Conservation (phyloP, 2,113 vertebrate genomes). For the Paradoxurus hermaphroditus region DNA sequence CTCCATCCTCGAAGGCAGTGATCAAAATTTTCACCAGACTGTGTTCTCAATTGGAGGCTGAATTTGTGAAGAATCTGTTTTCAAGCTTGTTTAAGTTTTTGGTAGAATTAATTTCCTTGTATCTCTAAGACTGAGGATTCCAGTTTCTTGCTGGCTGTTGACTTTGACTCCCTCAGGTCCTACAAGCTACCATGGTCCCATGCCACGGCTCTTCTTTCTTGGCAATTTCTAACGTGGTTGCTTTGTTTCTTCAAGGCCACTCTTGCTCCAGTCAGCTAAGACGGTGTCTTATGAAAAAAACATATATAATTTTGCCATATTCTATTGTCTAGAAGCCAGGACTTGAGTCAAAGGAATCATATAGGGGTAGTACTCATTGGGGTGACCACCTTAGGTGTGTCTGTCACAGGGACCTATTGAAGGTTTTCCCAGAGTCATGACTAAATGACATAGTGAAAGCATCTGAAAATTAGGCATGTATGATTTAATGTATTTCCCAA, state of each 20-base stretch:
- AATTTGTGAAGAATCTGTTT: neutral
- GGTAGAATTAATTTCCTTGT: neutral
- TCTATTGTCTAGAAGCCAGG: neutral
- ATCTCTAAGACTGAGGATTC: neutral
- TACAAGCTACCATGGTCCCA: neutral
- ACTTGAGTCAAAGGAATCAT: neutral
- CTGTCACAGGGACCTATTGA: neutral
- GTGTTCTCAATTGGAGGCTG: neutral
- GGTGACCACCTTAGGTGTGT: rapidly evolving
- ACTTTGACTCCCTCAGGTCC: neutral
- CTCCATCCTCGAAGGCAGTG: neutral
- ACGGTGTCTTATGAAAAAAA: neutral
- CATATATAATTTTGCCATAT: neutral
- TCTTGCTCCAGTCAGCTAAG: neutral
- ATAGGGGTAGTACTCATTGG: neutral
- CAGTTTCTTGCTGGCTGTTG: neutral
- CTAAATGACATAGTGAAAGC: neutral
- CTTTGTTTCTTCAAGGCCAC: neutral
- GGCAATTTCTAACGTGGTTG: neutral
- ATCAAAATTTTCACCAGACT: neutral
- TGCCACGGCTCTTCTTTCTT: too few relatives aligned
- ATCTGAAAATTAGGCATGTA: neutral
- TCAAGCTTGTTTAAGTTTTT: neutral
- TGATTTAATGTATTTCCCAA: neutral
- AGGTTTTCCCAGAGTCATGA: neutral